These are phyloP conservation scores for Phenacoccus solenopsis DNA, from an alignment of 1,140 invertebrate genomes.

Conservation along the genomic window DNA sequence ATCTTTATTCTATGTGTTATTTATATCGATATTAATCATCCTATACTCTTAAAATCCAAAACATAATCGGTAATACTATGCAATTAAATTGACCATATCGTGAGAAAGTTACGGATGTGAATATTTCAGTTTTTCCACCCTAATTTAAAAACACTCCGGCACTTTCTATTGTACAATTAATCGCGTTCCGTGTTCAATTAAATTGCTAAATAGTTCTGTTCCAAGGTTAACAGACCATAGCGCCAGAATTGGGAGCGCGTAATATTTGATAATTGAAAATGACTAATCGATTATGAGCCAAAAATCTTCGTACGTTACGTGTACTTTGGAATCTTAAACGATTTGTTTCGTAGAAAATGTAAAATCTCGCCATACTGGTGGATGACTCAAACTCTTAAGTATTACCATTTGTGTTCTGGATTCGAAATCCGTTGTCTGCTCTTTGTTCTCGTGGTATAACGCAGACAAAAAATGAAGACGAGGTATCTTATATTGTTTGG, in stretches of 20 bases:
- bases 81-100: not conserved
- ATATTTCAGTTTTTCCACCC: not conserved
- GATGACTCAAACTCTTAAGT: too few relatives aligned
- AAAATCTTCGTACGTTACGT: too few relatives aligned
- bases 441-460: too few relatives aligned
- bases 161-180: not conserved
- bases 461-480: too few relatives aligned
- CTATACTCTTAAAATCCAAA: too few relatives aligned
- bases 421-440: too few relatives aligned
- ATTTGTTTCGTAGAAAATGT: too few relatives aligned
- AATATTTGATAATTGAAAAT: not conserved
- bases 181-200: constrained; percentile 1
- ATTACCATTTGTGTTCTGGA: too few relatives aligned
- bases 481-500: not conserved
- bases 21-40: too few relatives aligned
- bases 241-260: not conserved
- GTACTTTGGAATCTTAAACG: too few relatives aligned
- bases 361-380: too few relatives aligned
- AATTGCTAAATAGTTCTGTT: not conserved
- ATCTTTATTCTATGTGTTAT: not conserved
- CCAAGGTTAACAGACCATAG: not conserved
- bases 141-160: not conserved
- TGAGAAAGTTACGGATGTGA: not conserved
- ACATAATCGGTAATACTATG: not conserved
- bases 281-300: not conserved